phyloP scores from a whole-genome alignment of 2,797 vertebrate species.

The Ctenopoma multispine region DNA sequence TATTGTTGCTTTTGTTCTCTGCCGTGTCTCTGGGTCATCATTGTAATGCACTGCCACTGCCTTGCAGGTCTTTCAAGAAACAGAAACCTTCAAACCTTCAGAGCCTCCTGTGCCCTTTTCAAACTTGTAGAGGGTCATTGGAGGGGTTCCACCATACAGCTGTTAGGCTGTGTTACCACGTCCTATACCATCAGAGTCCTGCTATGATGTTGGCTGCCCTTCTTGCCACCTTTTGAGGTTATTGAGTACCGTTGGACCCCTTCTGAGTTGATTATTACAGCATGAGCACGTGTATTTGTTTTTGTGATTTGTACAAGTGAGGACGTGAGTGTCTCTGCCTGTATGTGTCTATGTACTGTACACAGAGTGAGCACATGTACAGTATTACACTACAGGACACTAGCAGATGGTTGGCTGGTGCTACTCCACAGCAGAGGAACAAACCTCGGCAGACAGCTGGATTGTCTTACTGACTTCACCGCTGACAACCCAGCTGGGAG shows the following conservation, averaged over 20 bases:
- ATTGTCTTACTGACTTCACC: slow-evolving; percentile 80
- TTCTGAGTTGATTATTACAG: slow-evolving; percentile 52
- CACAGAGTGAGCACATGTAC: slow-evolving; percentile 38
- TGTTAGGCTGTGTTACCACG: not conserved
- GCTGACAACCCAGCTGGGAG: slow-evolving; percentile 78
- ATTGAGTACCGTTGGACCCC: slow-evolving; percentile 14
- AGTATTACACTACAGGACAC: slow-evolving; percentile 47
- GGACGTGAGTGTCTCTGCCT: slow-evolving; percentile 4
- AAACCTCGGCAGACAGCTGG: slow-evolving; percentile 71
- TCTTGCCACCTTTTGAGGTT: slow-evolving; percentile 34
- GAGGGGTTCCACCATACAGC: slow-evolving; percentile 1
- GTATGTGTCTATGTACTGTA: slow-evolving; percentile 19
- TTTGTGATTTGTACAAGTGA: slow-evolving; percentile 31
- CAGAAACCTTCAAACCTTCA: slow-evolving; percentile 6
- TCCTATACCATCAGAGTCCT: not conserved
- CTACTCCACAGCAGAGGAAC: slow-evolving; percentile 67
- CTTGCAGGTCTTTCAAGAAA: slow-evolving; percentile 9
- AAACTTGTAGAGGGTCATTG: not conserved
- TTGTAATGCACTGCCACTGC: not conserved
- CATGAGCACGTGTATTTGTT: slow-evolving; percentile 43
- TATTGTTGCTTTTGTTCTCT: not conserved
- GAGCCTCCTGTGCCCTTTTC: slow-evolving; percentile 14
- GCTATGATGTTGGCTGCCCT: slow-evolving; percentile 31
- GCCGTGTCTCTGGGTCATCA: not conserved
- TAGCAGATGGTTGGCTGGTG: slow-evolving; percentile 72